Evolutionary conservation across 2,113 vertebrate genomes (phyloP).

Genomic region (Suncus etruscus): DNA sequence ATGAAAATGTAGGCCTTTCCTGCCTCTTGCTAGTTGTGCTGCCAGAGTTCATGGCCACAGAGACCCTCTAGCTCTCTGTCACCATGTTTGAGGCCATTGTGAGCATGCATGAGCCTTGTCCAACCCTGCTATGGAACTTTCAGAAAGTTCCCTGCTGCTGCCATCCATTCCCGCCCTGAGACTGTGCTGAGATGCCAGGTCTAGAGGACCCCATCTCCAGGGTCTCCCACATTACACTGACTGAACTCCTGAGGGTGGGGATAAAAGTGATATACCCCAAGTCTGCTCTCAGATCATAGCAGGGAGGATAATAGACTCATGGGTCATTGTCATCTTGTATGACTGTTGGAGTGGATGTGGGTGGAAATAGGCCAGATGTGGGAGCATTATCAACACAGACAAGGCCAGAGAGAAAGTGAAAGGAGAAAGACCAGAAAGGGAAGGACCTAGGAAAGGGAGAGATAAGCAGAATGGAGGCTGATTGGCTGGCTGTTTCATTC

Average conservation of each 20-base stretch:
- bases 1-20: background rate
- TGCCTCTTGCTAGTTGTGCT: background rate
- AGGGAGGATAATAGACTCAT: background rate
- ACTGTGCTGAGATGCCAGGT: background rate
- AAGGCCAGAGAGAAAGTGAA: background rate
- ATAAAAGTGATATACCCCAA: background rate
- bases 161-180: background rate
- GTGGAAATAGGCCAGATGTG: background rate
- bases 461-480: background rate
- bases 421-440: background rate
- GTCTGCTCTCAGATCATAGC: background rate
- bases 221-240: rapidly evolving
- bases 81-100: background rate
- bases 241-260: background rate
- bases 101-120: background rate
- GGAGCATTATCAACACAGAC: background rate
- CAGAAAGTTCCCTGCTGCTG: background rate
- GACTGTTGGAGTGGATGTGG: background rate
- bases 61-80: background rate
- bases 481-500: background rate
- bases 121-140: no score
- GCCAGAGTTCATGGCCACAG: background rate
- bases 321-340: background rate
- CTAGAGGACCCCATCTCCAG: background rate
- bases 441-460: background rate